Base-by-base conservation (phyloP, 1,140 invertebrate species). In the Vollenhovia emeryi region DNA sequence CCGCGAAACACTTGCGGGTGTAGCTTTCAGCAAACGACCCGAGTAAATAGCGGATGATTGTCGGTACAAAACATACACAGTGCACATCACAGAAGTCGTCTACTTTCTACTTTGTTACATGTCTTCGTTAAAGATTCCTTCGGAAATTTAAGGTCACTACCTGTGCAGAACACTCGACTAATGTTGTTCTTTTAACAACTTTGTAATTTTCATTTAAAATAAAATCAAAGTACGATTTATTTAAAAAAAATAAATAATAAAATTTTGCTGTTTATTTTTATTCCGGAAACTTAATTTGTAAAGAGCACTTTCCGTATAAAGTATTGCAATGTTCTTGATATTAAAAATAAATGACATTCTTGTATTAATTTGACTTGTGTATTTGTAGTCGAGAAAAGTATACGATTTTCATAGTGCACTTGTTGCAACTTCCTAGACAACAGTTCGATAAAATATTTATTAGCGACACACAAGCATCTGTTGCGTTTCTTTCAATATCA, bases 1-100 rank as follows among this genome's bases (percentile, higher is more conserved):
- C 66, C 36, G 13, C 66, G 36, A 82, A 71, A 73, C 66, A 82
- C 66, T 66, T 82, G 66, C 78, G 66, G 62, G 66, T 82, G 36
- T 57, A 71, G 40, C 78, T 82, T 82, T 73, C 50, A 71, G 27
- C 52, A 57, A 43, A 40, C 68, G 52, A 57, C 27, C 18, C 24
- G 11, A 52, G 11, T 71, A 79, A 79, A 79, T 79, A 82, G n/a
- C 55, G 11, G 18, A 9, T 82, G 52, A 71, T 80, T 18, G 64
- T 27, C 13, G 11, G 24, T 33, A 68, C 30, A 40, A 27, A 82
- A 71, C 50, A 21, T 52, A 30, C 21, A 27, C 15, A 21, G 8
- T 43, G 21, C 3, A 80, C 18, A 43, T 60, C 27, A 69, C 43
- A 71, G 57, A n/a, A n/a, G 24, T 43, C 57, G 33, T 64, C 30